A percentile compares a stretch with the other conserved stretches of the same genome.
Conservation (phyloP, 2,113 vertebrate species). For the Microcebus lehilahytsara region DNA sequence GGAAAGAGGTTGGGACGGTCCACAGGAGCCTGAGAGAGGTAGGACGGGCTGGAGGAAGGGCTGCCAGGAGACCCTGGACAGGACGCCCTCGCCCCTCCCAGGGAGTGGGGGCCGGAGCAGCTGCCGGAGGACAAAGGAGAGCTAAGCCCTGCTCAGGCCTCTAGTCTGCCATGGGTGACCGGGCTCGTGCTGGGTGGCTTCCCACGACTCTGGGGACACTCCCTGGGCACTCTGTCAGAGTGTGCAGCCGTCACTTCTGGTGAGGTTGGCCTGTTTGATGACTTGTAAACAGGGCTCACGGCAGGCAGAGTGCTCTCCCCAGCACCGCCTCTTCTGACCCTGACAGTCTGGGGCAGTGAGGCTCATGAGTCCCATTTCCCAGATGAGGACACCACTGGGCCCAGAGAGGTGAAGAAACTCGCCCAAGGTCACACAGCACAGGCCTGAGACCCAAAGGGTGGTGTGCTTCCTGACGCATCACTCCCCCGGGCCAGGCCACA, state of each 20-base stretch:
- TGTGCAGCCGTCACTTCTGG: background rate
- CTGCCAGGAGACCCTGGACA: background rate
- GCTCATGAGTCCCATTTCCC: background rate
- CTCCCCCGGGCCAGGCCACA: background rate
- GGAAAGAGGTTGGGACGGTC: background rate
- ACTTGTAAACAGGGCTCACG: background rate
- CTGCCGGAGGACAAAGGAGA: background rate
- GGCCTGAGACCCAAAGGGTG: background rate
- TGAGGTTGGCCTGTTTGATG: background rate
- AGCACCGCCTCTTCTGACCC: background rate
- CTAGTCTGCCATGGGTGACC: background rate
- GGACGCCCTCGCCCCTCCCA: background rate
- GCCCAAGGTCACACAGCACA: background rate
- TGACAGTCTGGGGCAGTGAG: too few species aligned
- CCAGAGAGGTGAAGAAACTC: background rate
- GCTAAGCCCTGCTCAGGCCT: background rate
- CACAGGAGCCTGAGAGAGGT: too few species aligned
- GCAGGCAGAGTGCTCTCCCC: background rate
- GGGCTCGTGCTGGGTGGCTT: background rate
- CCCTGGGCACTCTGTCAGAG: background rate
- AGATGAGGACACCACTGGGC: background rate
- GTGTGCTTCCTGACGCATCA: background rate
- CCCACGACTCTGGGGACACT: background rate
- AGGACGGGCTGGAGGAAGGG: rapidly evolving
- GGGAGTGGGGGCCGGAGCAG: background rate